Evolutionary conservation across 2,888 invertebrate genomes (phyloP).

Genomic region (Boloria selene): DNA sequence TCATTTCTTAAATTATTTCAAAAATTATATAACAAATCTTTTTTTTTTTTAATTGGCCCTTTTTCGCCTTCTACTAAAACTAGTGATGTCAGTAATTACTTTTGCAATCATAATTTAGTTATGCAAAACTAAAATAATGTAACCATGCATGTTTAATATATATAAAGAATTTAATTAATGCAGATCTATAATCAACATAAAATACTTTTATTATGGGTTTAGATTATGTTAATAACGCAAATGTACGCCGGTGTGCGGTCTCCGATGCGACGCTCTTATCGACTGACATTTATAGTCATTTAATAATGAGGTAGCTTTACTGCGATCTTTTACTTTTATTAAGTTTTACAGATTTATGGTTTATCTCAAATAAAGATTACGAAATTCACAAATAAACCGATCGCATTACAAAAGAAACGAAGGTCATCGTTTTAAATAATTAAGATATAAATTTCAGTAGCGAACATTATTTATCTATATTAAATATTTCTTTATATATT

Average conservation of each 20-base stretch:
- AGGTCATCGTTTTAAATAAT: no score
- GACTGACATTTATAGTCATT: slow-evolving; percentile 13
- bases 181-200: slow-evolving; percentile 15
- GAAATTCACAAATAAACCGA: not conserved
- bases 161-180: no score
- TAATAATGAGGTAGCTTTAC: slow-evolving; percentile 11
- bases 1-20: no score
- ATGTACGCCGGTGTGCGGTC: not conserved
- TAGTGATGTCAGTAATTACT: no score
- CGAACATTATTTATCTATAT: no score
- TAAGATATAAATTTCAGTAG: no score
- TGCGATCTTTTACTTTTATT: slow-evolving; percentile 13
- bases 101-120: not conserved
- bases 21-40: no score
- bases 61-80: no score
- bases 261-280: slow-evolving; percentile 14
- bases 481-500: no score
- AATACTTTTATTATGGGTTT: slow-evolving; percentile 23
- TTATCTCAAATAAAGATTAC: not conserved
- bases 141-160: no score
- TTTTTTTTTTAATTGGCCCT: no score
- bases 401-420: no score
- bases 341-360: slow-evolving; percentile 1
- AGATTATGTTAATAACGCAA: slow-evolving; percentile 20
- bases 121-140: slow-evolving; percentile 1